These are phyloP conservation scores for Leptopilina drosophilae DNA, from an alignment of 2,888 invertebrate genomes.

Conservation along the genomic window DNA sequence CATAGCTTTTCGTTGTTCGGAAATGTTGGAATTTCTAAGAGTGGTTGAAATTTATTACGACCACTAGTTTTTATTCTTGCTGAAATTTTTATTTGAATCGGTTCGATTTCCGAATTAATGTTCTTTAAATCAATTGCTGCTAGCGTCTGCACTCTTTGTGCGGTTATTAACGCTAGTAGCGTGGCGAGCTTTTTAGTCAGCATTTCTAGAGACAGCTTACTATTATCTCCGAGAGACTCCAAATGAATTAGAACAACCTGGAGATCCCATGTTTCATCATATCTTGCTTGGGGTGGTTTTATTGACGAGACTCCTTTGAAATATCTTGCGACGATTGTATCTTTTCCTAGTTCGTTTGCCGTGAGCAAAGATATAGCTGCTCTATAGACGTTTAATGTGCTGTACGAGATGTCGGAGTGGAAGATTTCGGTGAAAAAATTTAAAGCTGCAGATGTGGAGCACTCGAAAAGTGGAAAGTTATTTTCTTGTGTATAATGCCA, in stretches of 20 bases:
- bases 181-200: conserved; percentile 22
- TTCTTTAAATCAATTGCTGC: conserved; percentile 1
- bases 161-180: neutral
- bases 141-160: conserved; percentile 31
- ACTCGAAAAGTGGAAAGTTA: no score
- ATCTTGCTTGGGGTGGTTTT: neutral
- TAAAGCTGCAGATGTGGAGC: no score
- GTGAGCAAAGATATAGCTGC: no score
- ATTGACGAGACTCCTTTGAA: no score
- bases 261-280: conserved; percentile 8
- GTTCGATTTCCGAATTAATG: neutral
- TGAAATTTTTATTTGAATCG: neutral
- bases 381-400: no score
- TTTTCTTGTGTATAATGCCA: no score
- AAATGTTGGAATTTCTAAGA: neutral
- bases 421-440: no score
- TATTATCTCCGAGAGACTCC: neutral
- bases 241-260: neutral
- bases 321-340: no score
- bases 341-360: no score
- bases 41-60: neutral
- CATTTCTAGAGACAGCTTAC: neutral
- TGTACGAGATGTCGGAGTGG: no score
- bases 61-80: conserved; percentile 25
- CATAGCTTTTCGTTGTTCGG: neutral